Evolutionary conservation across 2,113 vertebrate genomes (phyloP), one percentile per base, ranked within the genome.

Genomic region (Istiophorus platypterus): DNA sequence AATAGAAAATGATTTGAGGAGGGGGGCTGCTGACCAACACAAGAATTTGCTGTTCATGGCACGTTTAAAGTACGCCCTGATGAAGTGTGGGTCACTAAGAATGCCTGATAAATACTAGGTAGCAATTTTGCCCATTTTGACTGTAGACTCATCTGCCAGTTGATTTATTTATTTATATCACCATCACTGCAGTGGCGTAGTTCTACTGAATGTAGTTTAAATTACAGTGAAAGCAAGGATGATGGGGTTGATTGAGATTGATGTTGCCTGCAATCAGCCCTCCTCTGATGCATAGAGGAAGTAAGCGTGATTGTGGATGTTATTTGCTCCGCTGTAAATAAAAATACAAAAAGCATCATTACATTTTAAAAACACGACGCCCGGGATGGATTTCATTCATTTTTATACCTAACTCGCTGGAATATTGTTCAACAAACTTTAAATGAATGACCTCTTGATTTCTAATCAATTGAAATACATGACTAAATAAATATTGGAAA

Each of bases 151-250:
- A 9, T 52, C 51, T 52, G 18, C 18, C 51, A 39, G 12, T 20
- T 18, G n/a, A 20, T 59, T 66, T 7, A 72, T 66, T 66, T 59
- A 20, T 62, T 52, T 45, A 42, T 68, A 7, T 26, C 66, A 14
- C 24, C 5, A 15, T 59, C 31, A 57, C 34, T 26, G n/a, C 67
- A 24, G 20, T 52, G 2, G 12, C 26, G 12, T 17, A 42, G 24
- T 70, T 5, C 2, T 14, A 18, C n/a, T 67, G 17, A 45, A 42
- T 41, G 34, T 49, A n/a, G 24, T 65, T 81, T 67, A 61, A 74
- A 74, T 61, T n/a, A 58, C 37, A 49, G 47, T 22, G 18, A 49
- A 49, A 49, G 47, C 47, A 49, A 8, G 10, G 51, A 24, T 52
- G 20, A 52, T 52, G 51, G 51, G 22, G 12, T 52, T 52, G 51